Percentiles rank a stretch among this genome's conserved stretches.
phyloP scores from a whole-genome alignment of 2,797 vertebrate genomes.

The Falco columbarius region DNA sequence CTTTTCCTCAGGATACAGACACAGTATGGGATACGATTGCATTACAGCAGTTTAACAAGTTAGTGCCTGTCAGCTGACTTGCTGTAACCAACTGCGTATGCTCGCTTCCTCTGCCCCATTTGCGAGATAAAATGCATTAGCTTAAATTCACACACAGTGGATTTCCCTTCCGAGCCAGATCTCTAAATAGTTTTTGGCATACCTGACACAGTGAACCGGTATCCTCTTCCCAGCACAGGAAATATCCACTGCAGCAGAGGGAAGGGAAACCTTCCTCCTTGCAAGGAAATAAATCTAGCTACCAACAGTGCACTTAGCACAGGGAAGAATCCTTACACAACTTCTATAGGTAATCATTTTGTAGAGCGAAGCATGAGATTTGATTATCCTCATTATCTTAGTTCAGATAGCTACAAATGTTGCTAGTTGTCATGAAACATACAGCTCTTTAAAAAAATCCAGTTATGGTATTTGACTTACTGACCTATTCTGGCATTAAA shows the following conservation, averaged over 20 bases:
- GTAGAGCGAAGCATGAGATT: conserved; percentile 39
- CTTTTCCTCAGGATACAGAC: neutral
- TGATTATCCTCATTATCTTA: conserved; percentile 48
- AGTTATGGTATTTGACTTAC: conserved; percentile 37
- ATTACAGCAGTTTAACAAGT: conserved; percentile 25
- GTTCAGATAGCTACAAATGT: conserved; percentile 15
- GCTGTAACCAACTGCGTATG: neutral
- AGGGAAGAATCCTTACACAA: neutral
- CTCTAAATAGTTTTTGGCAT: conserved; percentile 31
- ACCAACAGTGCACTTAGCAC: neutral
- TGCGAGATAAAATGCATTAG: conserved; percentile 1
- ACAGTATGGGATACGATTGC: neutral
- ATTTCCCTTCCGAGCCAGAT: conserved; percentile 10
- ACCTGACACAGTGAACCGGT: conserved; percentile 20
- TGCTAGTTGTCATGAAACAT: conserved; percentile 43
- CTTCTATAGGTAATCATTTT: neutral
- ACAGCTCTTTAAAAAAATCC: conserved; percentile 5
- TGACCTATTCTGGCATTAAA: conserved; percentile 30
- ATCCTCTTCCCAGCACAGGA: neutral
- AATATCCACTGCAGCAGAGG: neutral
- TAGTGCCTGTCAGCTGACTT: conserved; percentile 37
- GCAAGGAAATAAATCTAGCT: neutral
- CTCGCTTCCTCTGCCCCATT: neutral
- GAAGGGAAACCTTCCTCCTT: neutral
- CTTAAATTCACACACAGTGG: neutral